These are phyloP conservation scores for Amblyraja radiata DNA, from an alignment of 2,797 vertebrate genomes.

Conservation along the genomic window DNA sequence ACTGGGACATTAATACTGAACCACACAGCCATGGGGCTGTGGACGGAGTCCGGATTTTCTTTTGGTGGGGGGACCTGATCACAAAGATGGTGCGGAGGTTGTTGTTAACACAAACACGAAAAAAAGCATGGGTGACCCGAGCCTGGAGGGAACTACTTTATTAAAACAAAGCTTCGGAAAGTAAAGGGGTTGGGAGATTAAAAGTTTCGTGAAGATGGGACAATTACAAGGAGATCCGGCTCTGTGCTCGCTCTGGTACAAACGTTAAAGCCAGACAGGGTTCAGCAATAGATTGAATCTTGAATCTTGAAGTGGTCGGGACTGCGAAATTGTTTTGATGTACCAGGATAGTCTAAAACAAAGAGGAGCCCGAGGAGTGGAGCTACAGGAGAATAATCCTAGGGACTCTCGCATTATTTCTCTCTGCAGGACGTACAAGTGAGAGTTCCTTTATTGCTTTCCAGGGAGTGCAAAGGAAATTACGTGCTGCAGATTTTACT, in stretches of 20 bases:
- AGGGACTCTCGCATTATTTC: no score
- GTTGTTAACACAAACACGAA: background rate
- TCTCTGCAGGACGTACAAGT: no score
- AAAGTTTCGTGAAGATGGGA: background rate
- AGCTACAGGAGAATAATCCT: background rate
- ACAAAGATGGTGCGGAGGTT: background rate
- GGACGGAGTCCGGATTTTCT: background rate
- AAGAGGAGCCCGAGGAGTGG: background rate
- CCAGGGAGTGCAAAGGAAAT: background rate
- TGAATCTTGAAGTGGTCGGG: background rate
- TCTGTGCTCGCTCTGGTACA: background rate
- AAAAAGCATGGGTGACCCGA: background rate
- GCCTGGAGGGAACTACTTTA: background rate
- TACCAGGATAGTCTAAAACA: background rate
- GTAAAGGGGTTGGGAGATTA: background rate
- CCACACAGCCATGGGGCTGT: background rate
- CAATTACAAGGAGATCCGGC: background rate
- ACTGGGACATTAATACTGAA: background rate
- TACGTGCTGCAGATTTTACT: background rate
- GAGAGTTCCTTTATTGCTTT: background rate
- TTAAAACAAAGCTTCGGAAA: background rate
- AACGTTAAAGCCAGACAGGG: background rate
- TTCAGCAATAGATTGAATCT: background rate
- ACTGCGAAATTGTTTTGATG: background rate
- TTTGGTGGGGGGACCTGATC: background rate